Evolutionary conservation across 2,888 invertebrate species (phyloP).

Genomic region (Congeria kusceri): DNA sequence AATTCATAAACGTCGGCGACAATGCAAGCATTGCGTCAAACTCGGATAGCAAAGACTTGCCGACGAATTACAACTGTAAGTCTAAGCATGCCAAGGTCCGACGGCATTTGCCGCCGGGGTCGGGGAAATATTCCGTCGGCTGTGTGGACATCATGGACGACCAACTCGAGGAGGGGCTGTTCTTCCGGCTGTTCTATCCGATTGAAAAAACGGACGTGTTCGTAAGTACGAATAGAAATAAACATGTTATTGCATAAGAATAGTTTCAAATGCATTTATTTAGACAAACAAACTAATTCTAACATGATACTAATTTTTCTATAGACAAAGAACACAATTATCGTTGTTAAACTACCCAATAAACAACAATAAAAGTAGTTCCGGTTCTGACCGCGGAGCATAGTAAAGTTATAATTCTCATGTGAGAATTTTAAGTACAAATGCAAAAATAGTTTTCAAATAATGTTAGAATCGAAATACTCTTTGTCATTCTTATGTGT

Average conservation of each 20-base stretch:
- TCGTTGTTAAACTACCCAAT: no score
- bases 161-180: conserved; percentile 87
- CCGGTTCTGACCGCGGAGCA: no score
- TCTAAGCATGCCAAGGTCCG: conserved; percentile 57
- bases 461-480: no score
- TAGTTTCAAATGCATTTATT: neutral
- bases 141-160: conserved; percentile 88
- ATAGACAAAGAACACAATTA: no score
- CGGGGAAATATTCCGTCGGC: conserved; percentile 87
- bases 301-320: no score
- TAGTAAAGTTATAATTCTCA: no score
- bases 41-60: neutral
- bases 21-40: neutral
- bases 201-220: conserved; percentile 86
- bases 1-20: neutral
- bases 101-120: conserved; percentile 78
- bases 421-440: no score
- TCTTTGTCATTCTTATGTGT: no score
- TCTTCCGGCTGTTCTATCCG: conserved; percentile 88
- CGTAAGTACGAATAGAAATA: conserved; percentile 80
- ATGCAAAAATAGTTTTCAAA: no score
- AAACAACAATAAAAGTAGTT: no score
- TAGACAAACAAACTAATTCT: no score
- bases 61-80: neutral
- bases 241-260: neutral